A percentile compares a stretch with the other conserved stretches of the same genome.
Evolutionary conservation across 2,888 invertebrate species (phyloP).

Genomic region (Dendrolimus pini): DNA sequence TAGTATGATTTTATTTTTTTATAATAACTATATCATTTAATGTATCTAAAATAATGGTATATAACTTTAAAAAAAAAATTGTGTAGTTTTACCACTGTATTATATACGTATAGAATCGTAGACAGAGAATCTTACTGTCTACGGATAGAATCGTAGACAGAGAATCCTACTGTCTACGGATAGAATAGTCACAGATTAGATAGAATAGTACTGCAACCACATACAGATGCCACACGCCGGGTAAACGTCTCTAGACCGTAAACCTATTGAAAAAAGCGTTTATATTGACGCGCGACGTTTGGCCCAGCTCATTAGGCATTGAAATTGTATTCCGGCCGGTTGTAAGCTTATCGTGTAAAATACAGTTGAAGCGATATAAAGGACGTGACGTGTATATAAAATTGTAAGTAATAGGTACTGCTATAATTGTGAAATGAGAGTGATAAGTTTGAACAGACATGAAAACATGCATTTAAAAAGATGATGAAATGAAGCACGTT

Average conservation of each 20-base stretch:
- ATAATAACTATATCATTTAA: no score
- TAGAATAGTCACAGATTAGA: neutral
- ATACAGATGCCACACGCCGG: no score
- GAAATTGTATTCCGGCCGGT: slow-evolving; percentile 17
- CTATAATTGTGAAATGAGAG: neutral
- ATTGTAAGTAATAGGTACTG: slow-evolving; percentile 20
- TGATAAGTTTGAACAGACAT: neutral
- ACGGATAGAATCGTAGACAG: no score
- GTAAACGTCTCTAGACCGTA: neutral
- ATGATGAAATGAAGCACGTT: slow-evolving; percentile 23
- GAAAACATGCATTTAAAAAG: slow-evolving; percentile 1
- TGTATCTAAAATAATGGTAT: no score
- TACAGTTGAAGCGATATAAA: slow-evolving; percentile 15
- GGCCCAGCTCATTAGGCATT: slow-evolving; percentile 21
- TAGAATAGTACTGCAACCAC: no score
- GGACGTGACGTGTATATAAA: slow-evolving; percentile 11
- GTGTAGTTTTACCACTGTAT: no score
- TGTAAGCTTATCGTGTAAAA: slow-evolving; percentile 18
- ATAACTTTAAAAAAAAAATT: no score
- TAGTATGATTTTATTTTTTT: no score
- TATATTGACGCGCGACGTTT: slow-evolving; percentile 1
- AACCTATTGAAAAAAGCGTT: neutral
- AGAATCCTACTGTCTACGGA: no score
- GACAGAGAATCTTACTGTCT: no score
- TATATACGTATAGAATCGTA: no score